Percentiles rank a stretch among this genome's conserved stretches.
These are phyloP conservation scores for Daktulosphaira vitifoliae DNA, from an alignment of 1,140 invertebrate species.

Conservation along the genomic window DNA sequence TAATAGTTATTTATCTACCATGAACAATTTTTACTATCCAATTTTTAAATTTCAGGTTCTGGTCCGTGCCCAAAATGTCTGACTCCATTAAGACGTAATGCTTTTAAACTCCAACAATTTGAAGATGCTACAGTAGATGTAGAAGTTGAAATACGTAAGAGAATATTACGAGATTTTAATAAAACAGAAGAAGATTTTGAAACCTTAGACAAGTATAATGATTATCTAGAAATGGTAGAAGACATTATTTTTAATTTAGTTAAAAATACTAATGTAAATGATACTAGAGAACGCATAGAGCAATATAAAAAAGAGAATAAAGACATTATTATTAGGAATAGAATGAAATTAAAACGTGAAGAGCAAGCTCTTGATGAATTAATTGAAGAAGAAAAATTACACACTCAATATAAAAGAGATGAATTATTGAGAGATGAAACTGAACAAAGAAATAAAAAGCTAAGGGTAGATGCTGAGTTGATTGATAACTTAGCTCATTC, in stretches of 20 bases:
- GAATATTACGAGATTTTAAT: conserved; percentile 81
- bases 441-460: conserved; percentile 72
- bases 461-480: conserved; percentile 75
- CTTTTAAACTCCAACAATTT: conserved; percentile 90
- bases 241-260: conserved; percentile 83
- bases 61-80: conserved; percentile 87
- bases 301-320: conserved; percentile 90
- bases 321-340: conserved; percentile 82
- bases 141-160: conserved; percentile 89
- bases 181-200: conserved; percentile 86
- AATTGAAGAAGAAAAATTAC: conserved; percentile 57
- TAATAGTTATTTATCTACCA: too few relatives aligned
- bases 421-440: conserved; percentile 49
- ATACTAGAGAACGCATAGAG: conserved; percentile 82
- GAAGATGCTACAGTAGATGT: conserved; percentile 95
- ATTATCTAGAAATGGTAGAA: conserved; percentile 89
- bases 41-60: conserved; percentile 61
- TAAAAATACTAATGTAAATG: conserved; percentile 82
- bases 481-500: conserved; percentile 93
- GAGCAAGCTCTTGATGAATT: conserved; percentile 79
- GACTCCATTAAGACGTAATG: conserved; percentile 72
- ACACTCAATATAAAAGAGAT: conserved; percentile 41
- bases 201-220: conserved; percentile 74
- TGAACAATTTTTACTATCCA: too few relatives aligned
- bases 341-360: conserved; percentile 49